These are phyloP conservation scores for Salminus brasiliensis DNA, from an alignment of 2,113 vertebrate species.

Conservation along the genomic window DNA sequence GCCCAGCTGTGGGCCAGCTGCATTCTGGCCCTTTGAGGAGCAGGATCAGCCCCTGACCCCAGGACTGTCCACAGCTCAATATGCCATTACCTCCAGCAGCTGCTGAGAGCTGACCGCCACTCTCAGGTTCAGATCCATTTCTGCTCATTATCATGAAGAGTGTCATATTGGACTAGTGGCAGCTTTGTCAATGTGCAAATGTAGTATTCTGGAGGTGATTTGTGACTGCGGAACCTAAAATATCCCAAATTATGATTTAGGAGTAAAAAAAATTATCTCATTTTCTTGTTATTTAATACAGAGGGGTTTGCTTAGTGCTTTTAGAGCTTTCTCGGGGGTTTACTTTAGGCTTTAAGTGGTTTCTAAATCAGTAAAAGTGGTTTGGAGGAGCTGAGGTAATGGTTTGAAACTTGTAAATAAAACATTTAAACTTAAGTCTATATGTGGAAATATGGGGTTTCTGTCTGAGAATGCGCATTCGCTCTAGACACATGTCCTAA, in stretches of 20 bases:
- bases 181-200: slow-evolving; percentile 21
- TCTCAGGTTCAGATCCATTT: slow-evolving; percentile 2
- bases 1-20: slow-evolving; percentile 77
- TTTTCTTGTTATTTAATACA: background rate
- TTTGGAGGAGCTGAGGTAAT: background rate
- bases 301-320: background rate
- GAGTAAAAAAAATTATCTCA: background rate
- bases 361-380: background rate
- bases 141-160: slow-evolving; percentile 33
- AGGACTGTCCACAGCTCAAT: slow-evolving; percentile 73
- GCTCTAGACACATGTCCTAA: background rate
- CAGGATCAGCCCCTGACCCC: slow-evolving; percentile 62
- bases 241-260: background rate
- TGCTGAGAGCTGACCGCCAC: slow-evolving; percentile 56
- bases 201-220: background rate
- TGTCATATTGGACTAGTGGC: slow-evolving; percentile 1
- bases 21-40: slow-evolving; percentile 35
- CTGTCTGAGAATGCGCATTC: background rate
- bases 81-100: slow-evolving; percentile 69
- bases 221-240: background rate
- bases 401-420: background rate
- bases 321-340: background rate
- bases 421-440: background rate
- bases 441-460: background rate
- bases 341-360: background rate